Evolutionary conservation across 2,797 vertebrate genomes (phyloP), one percentile per base, ranked within the genome.

Genomic region (Allobates femoralis): DNA sequence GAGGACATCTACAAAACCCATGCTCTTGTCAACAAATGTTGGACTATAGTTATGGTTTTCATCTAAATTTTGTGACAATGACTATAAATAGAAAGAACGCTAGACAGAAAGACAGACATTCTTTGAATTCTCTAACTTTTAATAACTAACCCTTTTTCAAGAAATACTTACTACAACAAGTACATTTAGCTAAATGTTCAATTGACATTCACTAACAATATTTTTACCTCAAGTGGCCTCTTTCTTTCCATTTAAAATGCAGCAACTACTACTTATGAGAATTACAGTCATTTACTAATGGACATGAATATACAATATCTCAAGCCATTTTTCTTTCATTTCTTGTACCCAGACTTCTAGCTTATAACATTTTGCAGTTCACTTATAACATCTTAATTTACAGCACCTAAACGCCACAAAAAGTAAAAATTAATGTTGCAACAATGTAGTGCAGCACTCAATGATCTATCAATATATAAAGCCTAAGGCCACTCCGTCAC

Each of bases 311-410:
- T 69, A 64, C 34, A 62, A 34, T 75, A 34, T 74, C 46, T 81
- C 28, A 55, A 32, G 41, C 14, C 51, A 81, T 62, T 75, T 64
- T 53, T 55, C 21, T 62, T 41, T 56, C 37, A 30, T 64, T 74
- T 74, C 41, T 46, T 46, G 7, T 46, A 46, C 41, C 8, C 41
- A 8, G n/a, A 26, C 71, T 50, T 16, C 62, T 23, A 62, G 30
- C 51, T 76, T n/a, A 69, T 75, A 81, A 81, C 75, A 75, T 51
- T 64, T 55, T 81, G 85, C 51, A 66, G 78, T 81, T 81, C 56
- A 81, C 41, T 51, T 81, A 32, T 81, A 12, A 81, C 0, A 32
- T 32, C 60, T 4, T 37, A 67, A 76, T 18, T 28, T 30, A 50
- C 21, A 80, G 53, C 53, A 23, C n/a, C 30, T 82, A 67, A n/a